Conservation (phyloP, 2,888 invertebrate genomes). For the Dugesia japonica region DNA sequence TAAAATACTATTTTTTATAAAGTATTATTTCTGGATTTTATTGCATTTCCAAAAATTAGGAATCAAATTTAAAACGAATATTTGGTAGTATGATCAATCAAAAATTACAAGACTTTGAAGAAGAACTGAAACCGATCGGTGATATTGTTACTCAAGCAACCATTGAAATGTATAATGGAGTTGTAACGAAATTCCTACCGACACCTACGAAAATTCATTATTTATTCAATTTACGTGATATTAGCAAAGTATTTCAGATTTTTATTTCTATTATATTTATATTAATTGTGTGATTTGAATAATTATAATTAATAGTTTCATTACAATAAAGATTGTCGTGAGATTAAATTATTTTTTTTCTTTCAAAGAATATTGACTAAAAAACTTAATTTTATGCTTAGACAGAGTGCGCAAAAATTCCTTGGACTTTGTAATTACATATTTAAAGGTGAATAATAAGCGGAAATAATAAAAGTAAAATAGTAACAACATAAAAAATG, state of each 20-base stretch:
- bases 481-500: too few species aligned
- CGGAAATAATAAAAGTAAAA: too few species aligned
- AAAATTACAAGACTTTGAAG: conserved; percentile 62
- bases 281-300: too few species aligned
- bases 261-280: too few species aligned
- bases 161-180: conserved; percentile 46
- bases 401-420: too few species aligned
- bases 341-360: too few species aligned
- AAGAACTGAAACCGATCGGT: conserved; percentile 57
- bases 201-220: conserved; percentile 49
- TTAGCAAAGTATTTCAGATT: conserved; percentile 57
- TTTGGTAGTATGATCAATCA: conserved; percentile 69
- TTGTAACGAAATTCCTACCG: conserved; percentile 45
- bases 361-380: too few species aligned
- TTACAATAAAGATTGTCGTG: too few species aligned
- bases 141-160: conserved; percentile 49
- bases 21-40: too few species aligned
- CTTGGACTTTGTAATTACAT: too few species aligned
- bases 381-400: too few species aligned
- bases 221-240: conserved; percentile 54
- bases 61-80: conserved; percentile 53
- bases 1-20: conserved; percentile 36
- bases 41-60: conserved; percentile 38
- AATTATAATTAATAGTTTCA: conserved; percentile 30
- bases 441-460: too few species aligned